phyloP scores from a whole-genome alignment of 2,888 invertebrate genomes.

The Teleiodes luculella region DNA sequence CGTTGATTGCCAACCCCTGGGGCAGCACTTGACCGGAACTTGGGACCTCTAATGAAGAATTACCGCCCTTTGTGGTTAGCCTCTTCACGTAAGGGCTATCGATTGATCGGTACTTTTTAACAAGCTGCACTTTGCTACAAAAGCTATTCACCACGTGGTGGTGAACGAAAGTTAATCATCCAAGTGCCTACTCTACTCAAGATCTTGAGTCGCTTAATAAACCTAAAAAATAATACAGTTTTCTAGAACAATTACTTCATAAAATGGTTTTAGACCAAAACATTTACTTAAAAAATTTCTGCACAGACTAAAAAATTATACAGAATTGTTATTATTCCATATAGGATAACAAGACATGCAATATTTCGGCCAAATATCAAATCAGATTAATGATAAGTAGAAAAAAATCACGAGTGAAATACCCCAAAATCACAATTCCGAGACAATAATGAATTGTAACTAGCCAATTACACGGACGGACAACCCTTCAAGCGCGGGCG shows the following conservation, averaged over 20 bases:
- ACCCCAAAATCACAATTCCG: slow-evolving; percentile 49
- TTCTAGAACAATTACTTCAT: too few relatives aligned
- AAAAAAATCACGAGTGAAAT: slow-evolving; percentile 25
- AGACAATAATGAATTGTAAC: slow-evolving; percentile 73
- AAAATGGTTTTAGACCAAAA: too few relatives aligned
- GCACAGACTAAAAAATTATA: too few relatives aligned
- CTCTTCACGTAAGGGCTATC: slow-evolving; percentile 32
- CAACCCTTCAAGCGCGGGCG: slow-evolving; percentile 63
- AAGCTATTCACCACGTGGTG: neutral
- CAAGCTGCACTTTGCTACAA: slow-evolving; percentile 4
- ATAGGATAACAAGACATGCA: too few relatives aligned
- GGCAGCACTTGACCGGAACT: slow-evolving; percentile 67
- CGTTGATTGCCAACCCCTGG: slow-evolving; percentile 67
- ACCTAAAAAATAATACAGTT: too few relatives aligned
- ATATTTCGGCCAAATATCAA: too few relatives aligned
- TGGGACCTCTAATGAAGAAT: slow-evolving; percentile 67
- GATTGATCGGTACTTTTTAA: slow-evolving; percentile 32
- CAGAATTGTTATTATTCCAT: too few relatives aligned
- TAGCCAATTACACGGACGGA: slow-evolving; percentile 69
- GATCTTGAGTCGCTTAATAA: too few relatives aligned
- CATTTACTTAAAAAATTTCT: too few relatives aligned
- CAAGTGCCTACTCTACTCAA: neutral
- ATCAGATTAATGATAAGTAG: too few relatives aligned
- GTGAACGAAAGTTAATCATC: neutral
- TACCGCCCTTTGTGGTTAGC: slow-evolving; percentile 55